phyloP scores from a whole-genome alignment of 2,113 vertebrate species.

The Gila orcuttii region DNA sequence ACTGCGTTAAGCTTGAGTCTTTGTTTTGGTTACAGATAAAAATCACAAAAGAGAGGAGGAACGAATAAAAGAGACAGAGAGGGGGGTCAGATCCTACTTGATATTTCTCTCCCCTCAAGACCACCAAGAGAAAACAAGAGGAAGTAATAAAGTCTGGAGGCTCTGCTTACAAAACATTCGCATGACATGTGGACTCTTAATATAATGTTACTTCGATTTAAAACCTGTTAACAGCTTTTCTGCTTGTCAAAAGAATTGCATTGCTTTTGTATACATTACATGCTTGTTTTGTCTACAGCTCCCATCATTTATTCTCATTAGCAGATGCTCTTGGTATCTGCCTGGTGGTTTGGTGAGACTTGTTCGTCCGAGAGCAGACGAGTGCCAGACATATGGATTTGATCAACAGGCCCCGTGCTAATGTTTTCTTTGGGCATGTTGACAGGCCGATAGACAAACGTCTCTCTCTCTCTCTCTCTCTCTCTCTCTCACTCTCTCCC shows the following conservation, averaged over 20 bases:
- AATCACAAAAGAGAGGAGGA: conserved; percentile 43
- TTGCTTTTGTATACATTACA: conserved; percentile 22
- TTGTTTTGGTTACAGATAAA: conserved; percentile 58
- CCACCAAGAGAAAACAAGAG: conserved; percentile 46
- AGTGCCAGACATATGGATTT: conserved; percentile 81
- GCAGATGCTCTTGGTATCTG: conserved; percentile 76
- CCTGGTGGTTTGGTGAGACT: conserved; percentile 63
- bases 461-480: conserved; percentile 28
- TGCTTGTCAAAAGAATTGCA: conserved; percentile 16
- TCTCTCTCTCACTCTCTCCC: conserved; percentile 2
- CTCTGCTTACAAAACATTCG: conserved; percentile 44
- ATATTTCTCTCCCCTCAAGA: conserved; percentile 44
- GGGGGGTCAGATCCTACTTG: conserved; percentile 33
- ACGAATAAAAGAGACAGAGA: conserved; percentile 30
- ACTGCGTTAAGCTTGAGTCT: conserved; percentile 3
- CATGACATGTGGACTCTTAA: conserved; percentile 12
- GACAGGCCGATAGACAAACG: conserved; percentile 80
- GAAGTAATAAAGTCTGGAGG: conserved; percentile 49
- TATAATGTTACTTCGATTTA: background rate
- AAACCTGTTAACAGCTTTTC: conserved; percentile 9
- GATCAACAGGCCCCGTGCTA: conserved; percentile 80
- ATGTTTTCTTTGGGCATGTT: conserved; percentile 82
- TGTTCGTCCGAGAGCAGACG: conserved; percentile 65
- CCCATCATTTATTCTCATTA: conserved; percentile 73
- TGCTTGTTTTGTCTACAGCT: conserved; percentile 27